Percentiles rank a stretch among this genome's conserved stretches.
These are phyloP conservation scores for Cheilinus undulatus DNA, from an alignment of 2,113 vertebrate genomes.

Conservation along the genomic window DNA sequence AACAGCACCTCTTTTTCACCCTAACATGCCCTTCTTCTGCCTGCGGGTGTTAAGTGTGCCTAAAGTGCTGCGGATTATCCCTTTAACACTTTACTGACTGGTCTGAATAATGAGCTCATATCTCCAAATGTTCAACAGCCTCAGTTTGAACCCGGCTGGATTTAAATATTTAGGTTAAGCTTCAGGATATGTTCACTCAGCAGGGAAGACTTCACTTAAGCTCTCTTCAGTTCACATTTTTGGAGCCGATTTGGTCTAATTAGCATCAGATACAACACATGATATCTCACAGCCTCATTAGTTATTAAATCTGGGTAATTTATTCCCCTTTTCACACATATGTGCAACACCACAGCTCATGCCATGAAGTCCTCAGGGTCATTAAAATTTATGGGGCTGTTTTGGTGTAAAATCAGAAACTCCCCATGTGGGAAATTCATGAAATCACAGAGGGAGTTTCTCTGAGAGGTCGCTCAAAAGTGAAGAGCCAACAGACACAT, in stretches of 20 bases:
- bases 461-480: background rate
- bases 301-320: background rate
- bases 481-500: background rate
- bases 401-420: background rate
- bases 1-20: background rate
- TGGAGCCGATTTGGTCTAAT: background rate
- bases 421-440: background rate
- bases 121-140: conserved; percentile 9
- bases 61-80: conserved; percentile 7
- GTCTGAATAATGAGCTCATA: conserved; percentile 29
- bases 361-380: background rate
- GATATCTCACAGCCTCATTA: background rate
- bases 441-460: conserved; percentile 4
- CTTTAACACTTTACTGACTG: conserved; percentile 26
- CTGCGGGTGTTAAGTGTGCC: background rate
- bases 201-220: conserved; percentile 24
- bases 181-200: background rate
- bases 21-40: background rate
- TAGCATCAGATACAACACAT: conserved; percentile 7
- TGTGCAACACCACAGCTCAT: background rate
- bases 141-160: conserved; percentile 25
- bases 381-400: background rate
- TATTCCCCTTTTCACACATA: background rate
- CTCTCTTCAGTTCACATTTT: conserved; percentile 30
- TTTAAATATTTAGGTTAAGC: conserved; percentile 44